Conservation (phyloP, 2,888 invertebrate species). For the Matsumyia berberina region DNA sequence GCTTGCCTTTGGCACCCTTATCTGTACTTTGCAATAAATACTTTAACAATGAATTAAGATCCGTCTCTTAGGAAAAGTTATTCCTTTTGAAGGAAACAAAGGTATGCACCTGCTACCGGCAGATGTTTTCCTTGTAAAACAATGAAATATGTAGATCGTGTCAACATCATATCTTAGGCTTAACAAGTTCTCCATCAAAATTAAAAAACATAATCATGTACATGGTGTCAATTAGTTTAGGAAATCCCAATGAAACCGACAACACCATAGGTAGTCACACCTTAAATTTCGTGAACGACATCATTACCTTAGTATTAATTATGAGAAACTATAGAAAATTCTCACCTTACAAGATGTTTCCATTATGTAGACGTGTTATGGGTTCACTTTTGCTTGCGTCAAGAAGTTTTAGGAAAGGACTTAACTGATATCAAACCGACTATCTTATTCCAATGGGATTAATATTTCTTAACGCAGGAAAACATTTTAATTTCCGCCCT, state of each 20-base stretch:
- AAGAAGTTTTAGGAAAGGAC: constrained; percentile 11
- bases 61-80: too few species aligned
- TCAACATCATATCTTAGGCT: too few species aligned
- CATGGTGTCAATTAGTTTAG: background rate
- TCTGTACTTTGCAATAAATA: too few species aligned
- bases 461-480: background rate
- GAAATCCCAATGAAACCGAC: background rate
- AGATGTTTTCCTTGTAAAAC: too few species aligned
- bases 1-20: too few species aligned
- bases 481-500: constrained; percentile 22
- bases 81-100: too few species aligned
- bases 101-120: too few species aligned
- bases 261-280: constrained; percentile 1
- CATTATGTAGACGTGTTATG: constrained; percentile 43
- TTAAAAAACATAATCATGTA: background rate
- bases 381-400: constrained; percentile 19
- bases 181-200: too few species aligned
- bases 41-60: too few species aligned
- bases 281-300: constrained; percentile 7
- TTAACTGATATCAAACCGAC: background rate
- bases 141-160: too few species aligned
- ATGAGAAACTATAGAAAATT: constrained; percentile 14
- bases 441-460: background rate
- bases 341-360: constrained; percentile 65
- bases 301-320: constrained; percentile 10